Evolutionary conservation across 2,113 vertebrate genomes (phyloP), one percentile per base, ranked within the genome.

Genomic region (Nothocercus nigrocapillus): DNA sequence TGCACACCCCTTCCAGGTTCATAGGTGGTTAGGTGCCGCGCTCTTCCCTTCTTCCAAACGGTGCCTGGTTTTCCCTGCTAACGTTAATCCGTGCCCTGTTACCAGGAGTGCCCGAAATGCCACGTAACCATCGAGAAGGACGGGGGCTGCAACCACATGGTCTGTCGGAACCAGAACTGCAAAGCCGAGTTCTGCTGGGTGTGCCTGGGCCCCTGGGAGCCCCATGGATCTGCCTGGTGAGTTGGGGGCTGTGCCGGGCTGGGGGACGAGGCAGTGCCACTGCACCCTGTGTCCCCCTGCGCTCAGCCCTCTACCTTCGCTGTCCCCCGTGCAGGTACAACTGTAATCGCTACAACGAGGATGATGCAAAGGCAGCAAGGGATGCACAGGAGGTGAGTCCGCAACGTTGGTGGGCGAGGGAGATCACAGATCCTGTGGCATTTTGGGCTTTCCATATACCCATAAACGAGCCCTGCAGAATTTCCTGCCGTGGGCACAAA

Each of bases 171-270:
- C 98, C 99, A 99, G 98, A 99, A 99, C 97, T 99, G 99, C 98
- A 99, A 99, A 99, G 99, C 99, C 11, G 99, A 99, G 97, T 99
- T 99, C 98, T 99, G 99, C 98, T 99, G 99, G 99, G 99, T 99
- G 93, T 99, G 99, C 97, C 98, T 99, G 97, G 99, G 99, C 75
- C 99, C 99, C 79, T 99, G 99, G 99, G 99, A 99, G 95, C 99
- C 99, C 27, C 99, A 99, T 3, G 99, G 99, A 96, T 99, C 99
- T 95, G 99, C 99, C 97, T 99, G 99, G 99, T 99, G 97, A 98
- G 98, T 98, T 96, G 1, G 14, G 72, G 51, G 78, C 36, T 0
- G 1, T 73, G 68, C 66, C 45, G 62, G 36, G 58, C 53, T 22
- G 73, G 44, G 30, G 72, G 62, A 75, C 2, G 5, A 62, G 75